Conservation (phyloP, 2,797 vertebrate genomes). For the Muscicapa comitata region DNA sequence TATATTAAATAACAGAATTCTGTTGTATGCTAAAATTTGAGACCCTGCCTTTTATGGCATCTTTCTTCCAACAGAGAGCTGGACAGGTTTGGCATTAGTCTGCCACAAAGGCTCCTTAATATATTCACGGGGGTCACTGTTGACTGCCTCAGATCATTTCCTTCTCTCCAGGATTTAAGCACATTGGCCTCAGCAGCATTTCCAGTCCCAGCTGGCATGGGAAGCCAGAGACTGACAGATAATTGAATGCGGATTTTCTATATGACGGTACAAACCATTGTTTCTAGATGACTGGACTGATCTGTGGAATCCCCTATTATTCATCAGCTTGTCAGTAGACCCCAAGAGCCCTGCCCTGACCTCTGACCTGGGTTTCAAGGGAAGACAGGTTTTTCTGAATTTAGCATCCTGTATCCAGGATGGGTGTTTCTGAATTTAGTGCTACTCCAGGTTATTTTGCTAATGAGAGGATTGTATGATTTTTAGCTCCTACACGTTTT, state of each 20-base stretch:
- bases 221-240: neutral
- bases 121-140: neutral
- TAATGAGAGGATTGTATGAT: neutral
- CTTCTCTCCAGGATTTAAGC: neutral
- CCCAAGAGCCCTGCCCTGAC: neutral
- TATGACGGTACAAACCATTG: neutral
- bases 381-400: neutral
- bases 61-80: neutral
- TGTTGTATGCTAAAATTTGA: neutral
- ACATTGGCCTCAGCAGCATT: neutral
- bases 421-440: neutral
- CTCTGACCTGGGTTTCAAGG: neutral
- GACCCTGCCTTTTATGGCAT: neutral
- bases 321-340: neutral
- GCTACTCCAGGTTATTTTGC: neutral
- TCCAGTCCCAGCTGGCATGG: neutral
- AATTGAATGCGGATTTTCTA: neutral
- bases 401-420: neutral
- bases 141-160: neutral
- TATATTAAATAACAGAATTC: neutral
- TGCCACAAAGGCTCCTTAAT: neutral
- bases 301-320: neutral
- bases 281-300: neutral
- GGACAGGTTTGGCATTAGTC: neutral
- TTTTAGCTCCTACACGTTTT: slow-evolving; percentile 1